Percentiles rank a stretch among this genome's conserved stretches.
Evolutionary conservation across 2,888 invertebrate genomes (phyloP).

Genomic region (Reticulitermes lucifugus): DNA sequence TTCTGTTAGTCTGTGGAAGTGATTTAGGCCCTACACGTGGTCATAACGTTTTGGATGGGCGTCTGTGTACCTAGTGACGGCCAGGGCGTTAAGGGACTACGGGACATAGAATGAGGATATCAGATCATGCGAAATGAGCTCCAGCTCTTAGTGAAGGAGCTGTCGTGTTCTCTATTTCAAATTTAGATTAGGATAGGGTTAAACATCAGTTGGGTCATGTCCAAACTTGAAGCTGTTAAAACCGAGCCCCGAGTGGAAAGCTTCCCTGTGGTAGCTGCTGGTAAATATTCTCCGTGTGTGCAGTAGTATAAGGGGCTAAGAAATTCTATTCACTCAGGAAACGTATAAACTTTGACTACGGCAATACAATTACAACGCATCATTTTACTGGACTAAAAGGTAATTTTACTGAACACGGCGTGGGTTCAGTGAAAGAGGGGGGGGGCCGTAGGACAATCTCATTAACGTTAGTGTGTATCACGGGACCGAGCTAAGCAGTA

Average conservation of each 20-base stretch:
- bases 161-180: not conserved
- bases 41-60: too few relatives aligned
- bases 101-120: not conserved
- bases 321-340: not conserved
- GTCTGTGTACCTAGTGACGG: not conserved
- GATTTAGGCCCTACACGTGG: too few relatives aligned
- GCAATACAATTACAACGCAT: conserved; percentile 12
- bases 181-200: not conserved
- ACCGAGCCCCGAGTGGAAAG: not conserved
- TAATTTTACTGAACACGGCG: not conserved
- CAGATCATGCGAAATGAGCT: not conserved
- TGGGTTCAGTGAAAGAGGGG: not conserved
- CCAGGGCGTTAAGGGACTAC: not conserved
- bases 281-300: too few relatives aligned
- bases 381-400: not conserved
- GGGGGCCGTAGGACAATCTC: not conserved
- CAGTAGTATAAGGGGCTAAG: not conserved
- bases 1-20: too few relatives aligned
- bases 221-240: conserved; percentile 11
- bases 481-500: not conserved
- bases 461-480: not conserved
- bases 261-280: not conserved
- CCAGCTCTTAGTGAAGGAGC: not conserved
- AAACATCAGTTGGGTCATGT: not conserved
- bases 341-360: not conserved